A percentile compares a stretch with the other conserved stretches of the same genome.
Conservation (phyloP, 30 jellyfish, hydroid and myxozoan species). For the Pseudorhiza aurosa region DNA sequence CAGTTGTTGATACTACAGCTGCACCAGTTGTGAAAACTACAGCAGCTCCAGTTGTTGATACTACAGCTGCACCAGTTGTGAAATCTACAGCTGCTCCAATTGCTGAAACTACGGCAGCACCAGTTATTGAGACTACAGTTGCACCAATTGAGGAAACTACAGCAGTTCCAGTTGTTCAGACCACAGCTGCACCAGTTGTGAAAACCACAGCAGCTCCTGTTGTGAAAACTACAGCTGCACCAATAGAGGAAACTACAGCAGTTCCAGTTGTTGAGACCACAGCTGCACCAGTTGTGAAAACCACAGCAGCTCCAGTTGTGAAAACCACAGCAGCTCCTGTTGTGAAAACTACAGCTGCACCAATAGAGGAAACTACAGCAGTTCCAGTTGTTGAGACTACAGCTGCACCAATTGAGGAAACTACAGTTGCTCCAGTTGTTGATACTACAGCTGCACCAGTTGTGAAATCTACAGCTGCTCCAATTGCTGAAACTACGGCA, state of each 20-base stretch:
- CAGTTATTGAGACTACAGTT: not conserved
- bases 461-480: slow-evolving; percentile 19
- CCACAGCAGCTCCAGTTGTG: not conserved
- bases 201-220: slow-evolving; percentile 13
- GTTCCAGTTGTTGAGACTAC: not conserved
- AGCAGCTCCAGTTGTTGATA: not conserved
- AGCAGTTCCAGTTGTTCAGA: not conserved
- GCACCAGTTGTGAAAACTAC: not conserved
- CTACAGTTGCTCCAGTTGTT: slow-evolving; percentile 45
- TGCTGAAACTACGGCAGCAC: not conserved
- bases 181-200: not conserved
- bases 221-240: not conserved
- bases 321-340: not conserved
- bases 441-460: slow-evolving; percentile 57
- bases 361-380: not conserved
- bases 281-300: not conserved
- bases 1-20: slow-evolving; percentile 11
- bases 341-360: not conserved
- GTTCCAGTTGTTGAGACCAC: not conserved
- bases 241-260: not conserved
- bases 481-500: slow-evolving; percentile 5
- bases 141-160: not conserved
- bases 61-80: not conserved
- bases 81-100: slow-evolving; percentile 18
- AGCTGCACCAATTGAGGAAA: not conserved